Conservation (phyloP, 2,113 vertebrate genomes). For the Chrysemys picta region DNA sequence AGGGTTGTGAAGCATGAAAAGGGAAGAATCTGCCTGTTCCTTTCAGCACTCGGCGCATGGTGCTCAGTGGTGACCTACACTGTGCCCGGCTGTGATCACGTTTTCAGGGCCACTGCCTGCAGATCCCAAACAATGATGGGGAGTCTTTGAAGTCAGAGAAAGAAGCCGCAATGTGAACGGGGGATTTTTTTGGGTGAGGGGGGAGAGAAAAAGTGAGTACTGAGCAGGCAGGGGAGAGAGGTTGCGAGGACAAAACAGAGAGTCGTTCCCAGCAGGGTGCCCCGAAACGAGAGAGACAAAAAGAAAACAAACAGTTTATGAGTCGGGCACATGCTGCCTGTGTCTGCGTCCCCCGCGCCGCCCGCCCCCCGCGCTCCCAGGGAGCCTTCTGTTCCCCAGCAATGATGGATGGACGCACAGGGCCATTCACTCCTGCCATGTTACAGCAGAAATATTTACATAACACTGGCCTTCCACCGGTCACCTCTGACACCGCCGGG, state of each 20-base stretch:
- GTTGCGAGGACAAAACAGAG: constrained; percentile 84
- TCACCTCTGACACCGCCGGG: constrained; percentile 82
- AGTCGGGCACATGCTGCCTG: constrained; percentile 91
- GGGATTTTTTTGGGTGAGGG: background rate
- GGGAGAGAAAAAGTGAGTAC: constrained; percentile 54
- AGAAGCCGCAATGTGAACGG: constrained; percentile 82
- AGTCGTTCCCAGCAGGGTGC: constrained; percentile 85
- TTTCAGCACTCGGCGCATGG: constrained; percentile 82
- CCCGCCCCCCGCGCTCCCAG: constrained; percentile 78
- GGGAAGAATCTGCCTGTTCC: constrained; percentile 88
- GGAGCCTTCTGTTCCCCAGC: constrained; percentile 86
- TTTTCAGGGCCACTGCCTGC: constrained; percentile 94
- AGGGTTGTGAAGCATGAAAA: constrained; percentile 84
- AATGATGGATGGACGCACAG: constrained; percentile 96
- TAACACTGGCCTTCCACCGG: constrained; percentile 91
- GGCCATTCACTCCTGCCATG: constrained; percentile 89
- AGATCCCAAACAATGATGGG: constrained; percentile 91
- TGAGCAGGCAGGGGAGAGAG: constrained; percentile 58
- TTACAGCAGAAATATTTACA: constrained; percentile 98
- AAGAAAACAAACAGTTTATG: constrained; percentile 97
- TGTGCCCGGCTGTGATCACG: constrained; percentile 93
- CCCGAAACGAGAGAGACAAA: constrained; percentile 85
- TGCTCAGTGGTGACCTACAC: constrained; percentile 95
- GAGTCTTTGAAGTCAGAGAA: constrained; percentile 96
- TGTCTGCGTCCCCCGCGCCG: constrained; percentile 86